phyloP scores from a whole-genome alignment of 1,140 invertebrate genomes.

The Atta colombica region DNA sequence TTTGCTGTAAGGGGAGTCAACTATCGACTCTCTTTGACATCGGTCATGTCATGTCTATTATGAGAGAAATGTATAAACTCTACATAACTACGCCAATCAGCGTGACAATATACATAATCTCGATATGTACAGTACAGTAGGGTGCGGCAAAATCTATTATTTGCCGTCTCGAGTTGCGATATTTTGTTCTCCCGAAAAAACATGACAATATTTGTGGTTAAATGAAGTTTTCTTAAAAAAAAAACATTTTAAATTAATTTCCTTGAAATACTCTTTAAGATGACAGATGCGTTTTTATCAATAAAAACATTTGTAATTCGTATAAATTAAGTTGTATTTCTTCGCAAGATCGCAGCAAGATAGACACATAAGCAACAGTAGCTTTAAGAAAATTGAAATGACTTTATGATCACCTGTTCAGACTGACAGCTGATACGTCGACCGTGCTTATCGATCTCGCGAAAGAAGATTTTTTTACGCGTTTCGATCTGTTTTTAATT shows the following conservation, averaged over 20 bases:
- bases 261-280: not conserved
- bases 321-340: not conserved
- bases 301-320: constrained; percentile 8
- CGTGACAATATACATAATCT: constrained; percentile 45
- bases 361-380: not conserved
- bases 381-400: constrained; percentile 37
- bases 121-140: constrained; percentile 4
- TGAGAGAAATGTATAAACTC: constrained; percentile 56
- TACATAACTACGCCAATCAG: constrained; percentile 36
- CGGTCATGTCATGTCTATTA: constrained; percentile 53
- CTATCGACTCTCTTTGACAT: constrained; percentile 41
- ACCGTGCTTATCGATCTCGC: constrained; percentile 38
- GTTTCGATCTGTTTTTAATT: constrained; percentile 46
- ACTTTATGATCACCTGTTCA: constrained; percentile 32
- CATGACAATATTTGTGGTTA: not conserved
- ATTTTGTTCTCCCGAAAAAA: not conserved
- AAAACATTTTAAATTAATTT: constrained; percentile 13
- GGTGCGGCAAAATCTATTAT: constrained; percentile 53
- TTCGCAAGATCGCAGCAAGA: constrained; percentile 2
- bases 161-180: constrained; percentile 25
- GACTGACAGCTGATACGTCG: constrained; percentile 36
- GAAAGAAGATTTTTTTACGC: constrained; percentile 8
- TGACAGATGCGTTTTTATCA: constrained; percentile 21
- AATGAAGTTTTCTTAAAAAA: constrained; percentile 13
- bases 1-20: constrained; percentile 18